phyloP scores from a whole-genome alignment of 2,888 invertebrate species.

The Sinhomidia bicolor region DNA sequence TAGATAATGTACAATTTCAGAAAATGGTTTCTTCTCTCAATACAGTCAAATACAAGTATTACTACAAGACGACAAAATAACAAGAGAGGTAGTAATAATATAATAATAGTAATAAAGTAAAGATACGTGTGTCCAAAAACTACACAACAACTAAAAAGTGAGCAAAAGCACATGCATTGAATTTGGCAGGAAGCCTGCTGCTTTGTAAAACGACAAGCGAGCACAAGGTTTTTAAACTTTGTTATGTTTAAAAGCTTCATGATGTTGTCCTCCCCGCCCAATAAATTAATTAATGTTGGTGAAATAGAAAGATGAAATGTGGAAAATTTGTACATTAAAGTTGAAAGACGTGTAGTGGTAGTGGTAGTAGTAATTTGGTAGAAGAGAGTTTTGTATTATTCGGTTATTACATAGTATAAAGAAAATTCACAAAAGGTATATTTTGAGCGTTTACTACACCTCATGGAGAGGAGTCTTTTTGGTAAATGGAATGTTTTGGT shows the following conservation, averaged over 20 bases:
- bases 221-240: not conserved
- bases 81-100: too few relatives aligned
- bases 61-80: too few relatives aligned
- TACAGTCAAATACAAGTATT: too few relatives aligned
- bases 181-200: constrained; percentile 1
- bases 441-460: constrained; percentile 77
- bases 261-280: not conserved
- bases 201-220: not conserved
- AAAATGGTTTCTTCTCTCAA: too few relatives aligned
- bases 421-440: constrained; percentile 47
- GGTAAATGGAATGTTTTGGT: constrained; percentile 84
- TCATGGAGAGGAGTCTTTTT: constrained; percentile 82
- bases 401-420: constrained; percentile 41
- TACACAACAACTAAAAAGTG: not conserved
- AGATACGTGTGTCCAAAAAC: not conserved
- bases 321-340: not conserved
- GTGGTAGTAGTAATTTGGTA: constrained; percentile 1
- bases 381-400: constrained; percentile 30
- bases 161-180: not conserved
- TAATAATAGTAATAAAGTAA: not conserved
- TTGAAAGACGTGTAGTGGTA: constrained; percentile 19
- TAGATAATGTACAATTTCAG: too few relatives aligned
- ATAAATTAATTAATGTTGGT: constrained; percentile 8
- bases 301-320: constrained; percentile 9
- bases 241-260: constrained; percentile 27